Evolutionary conservation across 1,140 invertebrate species (phyloP).

Genomic region (Rhyzopertha dominica): DNA sequence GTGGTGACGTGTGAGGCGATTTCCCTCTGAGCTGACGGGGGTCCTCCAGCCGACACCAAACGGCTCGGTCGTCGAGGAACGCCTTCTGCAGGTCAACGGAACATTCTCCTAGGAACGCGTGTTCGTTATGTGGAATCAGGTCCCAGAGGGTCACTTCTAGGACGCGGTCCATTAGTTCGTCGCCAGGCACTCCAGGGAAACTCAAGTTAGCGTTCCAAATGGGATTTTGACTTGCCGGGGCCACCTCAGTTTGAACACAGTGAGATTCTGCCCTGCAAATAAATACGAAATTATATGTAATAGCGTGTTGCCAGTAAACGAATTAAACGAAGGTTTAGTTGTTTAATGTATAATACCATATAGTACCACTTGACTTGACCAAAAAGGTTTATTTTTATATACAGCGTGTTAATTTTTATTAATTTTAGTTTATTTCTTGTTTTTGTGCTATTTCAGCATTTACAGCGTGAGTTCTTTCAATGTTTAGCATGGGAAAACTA

Average conservation of each 20-base stretch:
- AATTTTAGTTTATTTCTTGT: too few relatives aligned
- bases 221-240: conserved; percentile 76
- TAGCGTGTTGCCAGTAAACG: too few relatives aligned
- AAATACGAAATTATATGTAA: too few relatives aligned
- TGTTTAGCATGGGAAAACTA: too few relatives aligned
- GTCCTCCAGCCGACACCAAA: conserved; percentile 83
- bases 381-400: too few relatives aligned
- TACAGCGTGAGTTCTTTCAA: too few relatives aligned
- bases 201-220: conserved; percentile 88
- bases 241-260: conserved; percentile 72
- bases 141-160: conserved; percentile 88
- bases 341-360: too few relatives aligned
- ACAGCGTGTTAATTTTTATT: too few relatives aligned
- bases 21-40: conserved; percentile 62
- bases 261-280: conserved; percentile 60
- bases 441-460: too few relatives aligned
- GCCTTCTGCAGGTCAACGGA: conserved; percentile 75
- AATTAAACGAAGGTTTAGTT: too few relatives aligned
- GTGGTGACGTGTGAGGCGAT: conserved; percentile 70
- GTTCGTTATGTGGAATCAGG: conserved; percentile 71
- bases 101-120: conserved; percentile 78
- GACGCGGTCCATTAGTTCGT: conserved; percentile 69
- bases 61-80: conserved; percentile 76
- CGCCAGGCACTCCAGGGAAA: conserved; percentile 69
- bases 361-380: too few relatives aligned